Percentiles rank a stretch among this genome's conserved stretches.
Conservation (phyloP, 2,888 invertebrate genomes). For the Drosophila acutilabella region DNA sequence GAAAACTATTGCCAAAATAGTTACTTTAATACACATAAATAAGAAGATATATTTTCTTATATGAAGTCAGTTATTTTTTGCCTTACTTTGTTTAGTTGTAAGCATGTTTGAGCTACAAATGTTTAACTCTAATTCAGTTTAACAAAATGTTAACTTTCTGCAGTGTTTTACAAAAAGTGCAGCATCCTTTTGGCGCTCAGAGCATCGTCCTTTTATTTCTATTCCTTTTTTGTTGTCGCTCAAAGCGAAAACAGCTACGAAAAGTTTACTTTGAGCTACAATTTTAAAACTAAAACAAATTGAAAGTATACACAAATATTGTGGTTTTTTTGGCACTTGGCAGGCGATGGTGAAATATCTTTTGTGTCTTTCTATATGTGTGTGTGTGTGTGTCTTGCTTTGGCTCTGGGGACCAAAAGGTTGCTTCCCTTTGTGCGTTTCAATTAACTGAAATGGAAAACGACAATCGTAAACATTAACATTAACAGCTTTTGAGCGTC, state of each 20-base stretch:
- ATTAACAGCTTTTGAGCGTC: slow-evolving; percentile 61
- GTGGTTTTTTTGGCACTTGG: slow-evolving; percentile 30
- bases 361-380: slow-evolving; percentile 5
- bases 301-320: slow-evolving; percentile 28
- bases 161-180: slow-evolving; percentile 26
- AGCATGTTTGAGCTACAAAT: not conserved
- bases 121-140: slow-evolving; percentile 33
- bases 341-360: slow-evolving; percentile 24
- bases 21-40: not conserved
- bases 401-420: slow-evolving; percentile 3
- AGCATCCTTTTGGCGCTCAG: slow-evolving; percentile 24
- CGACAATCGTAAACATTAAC: slow-evolving; percentile 75
- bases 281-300: slow-evolving; percentile 33
- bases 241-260: slow-evolving; percentile 37
- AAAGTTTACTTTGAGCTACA: slow-evolving; percentile 51
- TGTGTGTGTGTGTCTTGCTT: not conserved
- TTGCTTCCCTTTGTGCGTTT: slow-evolving; percentile 46
- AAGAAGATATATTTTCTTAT: not conserved
- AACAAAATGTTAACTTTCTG: slow-evolving; percentile 30
- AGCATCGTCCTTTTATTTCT: slow-evolving; percentile 19
- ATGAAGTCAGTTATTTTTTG: not conserved
- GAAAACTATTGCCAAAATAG: too few species aligned
- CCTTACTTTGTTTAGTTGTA: slow-evolving; percentile 5
- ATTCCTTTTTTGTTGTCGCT: slow-evolving; percentile 9
- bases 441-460: slow-evolving; percentile 75